Evolutionary conservation across 2,888 invertebrate species (phyloP).

Genomic region (Falcaria lacertinaria): DNA sequence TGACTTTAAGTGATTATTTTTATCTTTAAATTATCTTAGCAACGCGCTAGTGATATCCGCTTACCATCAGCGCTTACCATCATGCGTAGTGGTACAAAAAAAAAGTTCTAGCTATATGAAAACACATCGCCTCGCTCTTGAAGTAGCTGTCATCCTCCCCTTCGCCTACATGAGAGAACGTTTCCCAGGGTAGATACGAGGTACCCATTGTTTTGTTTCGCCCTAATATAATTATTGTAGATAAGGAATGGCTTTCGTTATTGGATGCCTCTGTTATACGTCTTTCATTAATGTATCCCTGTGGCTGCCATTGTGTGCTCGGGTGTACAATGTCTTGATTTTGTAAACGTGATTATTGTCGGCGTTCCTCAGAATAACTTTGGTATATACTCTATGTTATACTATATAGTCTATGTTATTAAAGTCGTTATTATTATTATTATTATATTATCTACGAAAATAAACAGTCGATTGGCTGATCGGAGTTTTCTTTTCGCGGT

Average conservation of each 20-base stretch:
- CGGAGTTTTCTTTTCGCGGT: too few relatives aligned
- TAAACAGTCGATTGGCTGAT: too few relatives aligned
- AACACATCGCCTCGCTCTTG: not conserved
- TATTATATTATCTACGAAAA: too few relatives aligned
- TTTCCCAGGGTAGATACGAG: not conserved
- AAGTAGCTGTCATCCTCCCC: not conserved
- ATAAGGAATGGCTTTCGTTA: constrained; percentile 4
- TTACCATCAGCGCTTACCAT: too few relatives aligned
- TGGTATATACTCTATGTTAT: too few relatives aligned
- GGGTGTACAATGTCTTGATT: not conserved
- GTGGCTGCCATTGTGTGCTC: not conserved
- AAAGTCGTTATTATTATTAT: too few relatives aligned
- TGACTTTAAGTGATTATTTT: too few relatives aligned
- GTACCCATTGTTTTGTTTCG: constrained; percentile 10
- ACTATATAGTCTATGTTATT: too few relatives aligned
- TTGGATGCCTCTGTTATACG: constrained; percentile 2
- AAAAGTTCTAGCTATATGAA: not conserved
- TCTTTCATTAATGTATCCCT: constrained; percentile 1
- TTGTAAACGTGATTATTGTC: not conserved
- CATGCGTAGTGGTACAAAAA: too few relatives aligned
- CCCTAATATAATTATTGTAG: constrained; percentile 11
- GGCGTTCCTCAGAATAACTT: too few relatives aligned
- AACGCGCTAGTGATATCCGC: too few relatives aligned
- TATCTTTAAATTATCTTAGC: too few relatives aligned
- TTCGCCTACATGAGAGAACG: constrained; percentile 10